These are phyloP conservation scores for Danio tinwini DNA, from an alignment of 2,797 vertebrate genomes.

Conservation along the genomic window DNA sequence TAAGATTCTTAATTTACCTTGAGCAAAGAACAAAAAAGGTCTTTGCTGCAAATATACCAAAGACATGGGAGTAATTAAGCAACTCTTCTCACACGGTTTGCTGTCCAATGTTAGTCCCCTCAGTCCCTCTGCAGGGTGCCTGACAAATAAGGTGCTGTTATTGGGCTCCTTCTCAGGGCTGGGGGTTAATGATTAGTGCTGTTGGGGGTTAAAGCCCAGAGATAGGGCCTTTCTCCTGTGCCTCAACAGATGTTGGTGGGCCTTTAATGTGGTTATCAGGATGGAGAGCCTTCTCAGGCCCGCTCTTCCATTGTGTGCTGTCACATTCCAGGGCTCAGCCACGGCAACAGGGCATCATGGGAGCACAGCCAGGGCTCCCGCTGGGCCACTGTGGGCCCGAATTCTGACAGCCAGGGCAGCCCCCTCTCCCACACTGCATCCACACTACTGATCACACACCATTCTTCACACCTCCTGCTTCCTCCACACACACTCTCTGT, in stretches of 20 bases:
- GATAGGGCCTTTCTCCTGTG: conserved; percentile 90
- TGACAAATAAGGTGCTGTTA: conserved; percentile 95
- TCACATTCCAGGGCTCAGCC: conserved; percentile 88
- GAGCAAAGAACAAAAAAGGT: neutral
- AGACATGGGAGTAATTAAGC: conserved; percentile 48
- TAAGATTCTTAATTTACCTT: neutral
- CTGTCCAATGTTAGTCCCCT: conserved; percentile 88
- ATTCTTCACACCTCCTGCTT: conserved; percentile 70
- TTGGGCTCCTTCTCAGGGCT: conserved; percentile 87
- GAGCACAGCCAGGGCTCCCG: conserved; percentile 77
- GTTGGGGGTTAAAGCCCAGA: conserved; percentile 93
- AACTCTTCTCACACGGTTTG: conserved; percentile 91
- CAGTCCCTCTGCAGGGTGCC: conserved; percentile 79
- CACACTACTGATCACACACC: conserved; percentile 60
- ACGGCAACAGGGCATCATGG: conserved; percentile 88
- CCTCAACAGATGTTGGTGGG: conserved; percentile 96
- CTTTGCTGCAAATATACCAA: neutral
- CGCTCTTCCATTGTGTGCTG: conserved; percentile 84
- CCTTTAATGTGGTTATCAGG: conserved; percentile 99
- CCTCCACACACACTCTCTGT: conserved; percentile 69
- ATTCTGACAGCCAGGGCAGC: conserved; percentile 76
- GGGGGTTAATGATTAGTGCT: conserved; percentile 96
- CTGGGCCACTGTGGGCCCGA: conserved; percentile 80
- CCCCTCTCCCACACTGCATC: conserved; percentile 62
- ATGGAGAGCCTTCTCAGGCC: conserved; percentile 90